Percentiles rank a stretch among this genome's conserved stretches.
These are phyloP conservation scores for Tenthredo mesomela DNA, from an alignment of 2,888 invertebrate species.

Conservation along the genomic window DNA sequence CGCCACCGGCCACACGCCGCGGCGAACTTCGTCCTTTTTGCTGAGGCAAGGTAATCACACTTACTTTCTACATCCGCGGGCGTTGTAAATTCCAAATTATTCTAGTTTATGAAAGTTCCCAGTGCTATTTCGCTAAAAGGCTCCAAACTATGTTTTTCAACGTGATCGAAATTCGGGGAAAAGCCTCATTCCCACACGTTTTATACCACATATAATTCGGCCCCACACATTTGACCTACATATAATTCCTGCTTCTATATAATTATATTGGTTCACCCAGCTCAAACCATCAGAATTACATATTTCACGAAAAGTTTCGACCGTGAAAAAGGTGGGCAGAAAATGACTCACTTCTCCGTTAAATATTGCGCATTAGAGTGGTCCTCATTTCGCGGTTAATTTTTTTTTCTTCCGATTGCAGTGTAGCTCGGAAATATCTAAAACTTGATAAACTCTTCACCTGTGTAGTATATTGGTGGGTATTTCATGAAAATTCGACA, in stretches of 20 bases:
- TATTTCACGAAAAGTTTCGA: not conserved
- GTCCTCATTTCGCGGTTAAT: too few species aligned
- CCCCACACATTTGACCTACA: not conserved
- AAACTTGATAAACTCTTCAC: too few species aligned
- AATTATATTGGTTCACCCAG: not conserved
- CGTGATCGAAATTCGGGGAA: not conserved
- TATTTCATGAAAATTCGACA: too few species aligned
- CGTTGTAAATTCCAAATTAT: constrained; percentile 35
- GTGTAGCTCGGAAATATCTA: too few species aligned
- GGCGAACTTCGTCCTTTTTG: constrained; percentile 25
- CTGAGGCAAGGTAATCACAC: constrained; percentile 31
- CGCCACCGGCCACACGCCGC: constrained; percentile 28
- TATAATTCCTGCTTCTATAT: not conserved
- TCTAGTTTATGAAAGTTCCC: constrained; percentile 33
- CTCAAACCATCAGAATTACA: not conserved
- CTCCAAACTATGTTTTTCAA: constrained; percentile 22
- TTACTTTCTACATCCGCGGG: constrained; percentile 37
- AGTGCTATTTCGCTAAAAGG: constrained; percentile 23
- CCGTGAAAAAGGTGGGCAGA: not conserved
- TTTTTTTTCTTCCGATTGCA: too few species aligned
- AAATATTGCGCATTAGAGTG: too few species aligned
- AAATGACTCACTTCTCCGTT: not conserved
- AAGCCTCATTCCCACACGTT: not conserved
- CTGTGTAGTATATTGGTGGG: too few species aligned
- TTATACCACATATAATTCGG: not conserved